Conservation (phyloP, 2,888 invertebrate genomes). For the Physocephala rufipes region DNA sequence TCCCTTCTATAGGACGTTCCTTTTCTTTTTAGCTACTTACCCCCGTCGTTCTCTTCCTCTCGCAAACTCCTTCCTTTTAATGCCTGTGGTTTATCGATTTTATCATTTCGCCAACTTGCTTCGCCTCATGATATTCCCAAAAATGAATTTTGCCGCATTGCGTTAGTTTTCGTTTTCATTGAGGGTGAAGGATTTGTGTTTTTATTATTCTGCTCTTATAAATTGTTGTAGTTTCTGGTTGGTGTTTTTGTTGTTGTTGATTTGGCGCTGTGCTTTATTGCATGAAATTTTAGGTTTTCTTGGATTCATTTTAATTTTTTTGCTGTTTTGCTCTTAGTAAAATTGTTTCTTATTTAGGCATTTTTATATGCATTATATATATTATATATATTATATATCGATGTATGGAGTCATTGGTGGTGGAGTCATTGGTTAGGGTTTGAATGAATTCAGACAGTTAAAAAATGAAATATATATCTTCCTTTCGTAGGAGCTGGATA, state of each 20-base stretch:
- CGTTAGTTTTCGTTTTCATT: conserved; percentile 25
- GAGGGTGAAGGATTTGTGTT: neutral
- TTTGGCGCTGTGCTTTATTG: neutral
- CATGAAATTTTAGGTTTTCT: neutral
- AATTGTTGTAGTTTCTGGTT: neutral
- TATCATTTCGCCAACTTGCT: neutral
- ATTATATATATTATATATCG: neutral
- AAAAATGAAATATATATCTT: no score
- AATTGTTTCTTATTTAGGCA: no score
- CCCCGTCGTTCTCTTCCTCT: conserved; percentile 5
- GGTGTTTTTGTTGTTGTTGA: neutral
- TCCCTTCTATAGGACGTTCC: neutral
- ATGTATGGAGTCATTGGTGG: neutral
- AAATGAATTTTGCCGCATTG: conserved; percentile 9
- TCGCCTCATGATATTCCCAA: conserved; percentile 14
- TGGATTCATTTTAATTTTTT: neutral
- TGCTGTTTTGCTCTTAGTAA: no score
- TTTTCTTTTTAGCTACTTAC: no score
- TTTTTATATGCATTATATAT: no score
- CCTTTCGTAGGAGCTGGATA: no score
- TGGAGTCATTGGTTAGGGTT: no score
- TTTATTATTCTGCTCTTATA: neutral
- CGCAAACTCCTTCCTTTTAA: neutral
- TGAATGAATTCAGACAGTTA: no score
- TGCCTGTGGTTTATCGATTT: conserved; percentile 32